Evolutionary conservation across 2,888 invertebrate species (phyloP).

Genomic region (Folsomia manolachei): DNA sequence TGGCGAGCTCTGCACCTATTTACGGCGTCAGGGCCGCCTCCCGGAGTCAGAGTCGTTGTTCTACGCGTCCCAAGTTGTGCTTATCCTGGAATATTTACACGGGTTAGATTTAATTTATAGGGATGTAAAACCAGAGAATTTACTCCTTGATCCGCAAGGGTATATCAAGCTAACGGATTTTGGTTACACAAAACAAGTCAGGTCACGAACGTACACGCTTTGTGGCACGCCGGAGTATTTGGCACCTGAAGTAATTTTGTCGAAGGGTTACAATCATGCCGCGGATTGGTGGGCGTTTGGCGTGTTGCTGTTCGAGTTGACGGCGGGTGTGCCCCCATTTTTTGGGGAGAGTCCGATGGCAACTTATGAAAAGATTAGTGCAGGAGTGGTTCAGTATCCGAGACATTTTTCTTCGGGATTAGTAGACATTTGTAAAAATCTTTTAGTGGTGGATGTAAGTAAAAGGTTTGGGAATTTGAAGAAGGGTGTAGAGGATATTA

Average conservation of each 20-base stretch:
- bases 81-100: conserved; percentile 89
- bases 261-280: conserved; percentile 45
- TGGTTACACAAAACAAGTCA: conserved; percentile 82
- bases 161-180: conserved; percentile 87
- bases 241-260: conserved; percentile 40
- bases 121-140: conserved; percentile 89
- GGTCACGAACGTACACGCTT: conserved; percentile 60
- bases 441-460: conserved; percentile 90
- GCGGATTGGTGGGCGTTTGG: conserved; percentile 63
- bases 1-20: conserved; percentile 99
- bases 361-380: conserved; percentile 99
- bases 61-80: conserved; percentile 84
- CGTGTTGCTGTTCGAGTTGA: conserved; percentile 96
- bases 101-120: conserved; percentile 80
- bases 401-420: conserved; percentile 98
- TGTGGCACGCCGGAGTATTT: conserved; percentile 56
- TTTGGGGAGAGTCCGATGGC: conserved; percentile 99
- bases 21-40: conserved; percentile 86
- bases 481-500: conserved; percentile 98
- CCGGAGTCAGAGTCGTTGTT: conserved; percentile 76
- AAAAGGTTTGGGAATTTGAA: conserved; percentile 98
- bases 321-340: conserved; percentile 98
- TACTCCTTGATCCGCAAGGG: conserved; percentile 73
- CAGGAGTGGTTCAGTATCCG: conserved; percentile 96
- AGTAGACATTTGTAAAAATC: conserved; percentile 93